Conservation (phyloP, 2,888 invertebrate genomes). For the Scaptomyza flava region DNA sequence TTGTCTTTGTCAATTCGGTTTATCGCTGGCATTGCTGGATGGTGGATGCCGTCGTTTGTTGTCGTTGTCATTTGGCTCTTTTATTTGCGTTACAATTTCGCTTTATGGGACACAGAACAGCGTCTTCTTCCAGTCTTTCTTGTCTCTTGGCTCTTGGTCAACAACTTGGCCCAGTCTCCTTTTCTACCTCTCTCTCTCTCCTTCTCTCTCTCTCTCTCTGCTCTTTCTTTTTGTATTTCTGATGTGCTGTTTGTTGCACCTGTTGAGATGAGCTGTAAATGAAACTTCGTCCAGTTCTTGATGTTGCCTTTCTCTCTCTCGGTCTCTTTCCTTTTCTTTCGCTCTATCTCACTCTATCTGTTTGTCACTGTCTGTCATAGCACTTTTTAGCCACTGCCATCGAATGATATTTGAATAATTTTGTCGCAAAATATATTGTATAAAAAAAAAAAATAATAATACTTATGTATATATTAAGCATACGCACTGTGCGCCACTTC, state of each 20-base stretch:
- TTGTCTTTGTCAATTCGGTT: constrained; percentile 61
- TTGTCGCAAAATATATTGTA: constrained; percentile 27
- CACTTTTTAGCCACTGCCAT: constrained; percentile 31
- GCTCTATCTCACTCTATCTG: too few species aligned
- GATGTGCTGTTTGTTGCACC: constrained; percentile 43
- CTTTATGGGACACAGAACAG: constrained; percentile 40
- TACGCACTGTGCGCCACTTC: constrained; percentile 41
- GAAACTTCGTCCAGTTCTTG: constrained; percentile 34
- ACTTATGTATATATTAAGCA: constrained; percentile 38
- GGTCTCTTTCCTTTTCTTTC: neutral
- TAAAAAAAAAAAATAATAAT: constrained; percentile 13
- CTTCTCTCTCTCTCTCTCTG: neutral
- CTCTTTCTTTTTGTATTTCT: neutral
- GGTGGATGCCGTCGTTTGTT: constrained; percentile 43
- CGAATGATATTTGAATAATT: constrained; percentile 44
- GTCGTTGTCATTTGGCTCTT: constrained; percentile 46
- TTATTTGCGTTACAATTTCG: constrained; percentile 64
- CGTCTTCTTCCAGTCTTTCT: constrained; percentile 5
- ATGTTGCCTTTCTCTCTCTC: constrained; percentile 45
- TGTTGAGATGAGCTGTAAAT: constrained; percentile 68
- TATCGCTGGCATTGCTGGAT: constrained; percentile 40
- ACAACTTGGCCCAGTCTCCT: constrained; percentile 26
- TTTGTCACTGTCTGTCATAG: neutral
- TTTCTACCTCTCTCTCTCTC: neutral
- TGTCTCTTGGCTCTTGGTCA: constrained; percentile 38